phyloP scores from a whole-genome alignment of 2,888 invertebrate species.

The Carabus problematicus region DNA sequence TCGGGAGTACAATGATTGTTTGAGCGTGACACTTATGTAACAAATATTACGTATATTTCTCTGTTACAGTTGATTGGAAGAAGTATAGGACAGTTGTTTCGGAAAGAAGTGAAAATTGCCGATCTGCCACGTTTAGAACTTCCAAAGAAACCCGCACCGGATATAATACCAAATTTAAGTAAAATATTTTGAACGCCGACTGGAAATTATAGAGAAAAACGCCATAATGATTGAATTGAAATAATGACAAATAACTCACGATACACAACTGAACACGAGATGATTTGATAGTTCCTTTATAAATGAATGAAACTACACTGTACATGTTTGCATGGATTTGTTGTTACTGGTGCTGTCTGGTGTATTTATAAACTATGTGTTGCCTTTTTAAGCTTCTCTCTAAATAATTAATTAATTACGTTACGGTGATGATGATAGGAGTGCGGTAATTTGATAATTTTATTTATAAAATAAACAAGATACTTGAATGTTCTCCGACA shows the following conservation, averaged over 20 bases:
- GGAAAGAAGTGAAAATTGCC: constrained; percentile 85
- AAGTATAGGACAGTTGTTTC: constrained; percentile 86
- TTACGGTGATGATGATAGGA: background rate
- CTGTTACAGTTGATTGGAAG: constrained; percentile 76
- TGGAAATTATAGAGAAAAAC: background rate
- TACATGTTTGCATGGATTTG: constrained; percentile 37
- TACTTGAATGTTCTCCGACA: too few species aligned
- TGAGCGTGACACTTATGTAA: background rate
- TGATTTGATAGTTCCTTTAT: constrained; percentile 26
- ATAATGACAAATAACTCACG: too few species aligned
- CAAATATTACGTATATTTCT: constrained; percentile 9
- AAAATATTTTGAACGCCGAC: constrained; percentile 51
- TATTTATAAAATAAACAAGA: too few species aligned
- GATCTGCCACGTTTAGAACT: constrained; percentile 78
- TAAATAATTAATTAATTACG: constrained; percentile 12
- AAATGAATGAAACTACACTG: constrained; percentile 31
- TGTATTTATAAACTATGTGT: constrained; percentile 31
- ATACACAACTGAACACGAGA: too few species aligned
- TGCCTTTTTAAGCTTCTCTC: constrained; percentile 29
- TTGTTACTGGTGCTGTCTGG: constrained; percentile 40
- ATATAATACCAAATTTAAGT: constrained; percentile 54
- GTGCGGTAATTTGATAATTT: too few species aligned
- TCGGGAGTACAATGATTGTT: background rate
- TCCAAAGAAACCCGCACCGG: constrained; percentile 55
- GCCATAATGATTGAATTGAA: too few species aligned